Conservation (phyloP, 2,113 vertebrate species). For the Mobula hypostoma region DNA sequence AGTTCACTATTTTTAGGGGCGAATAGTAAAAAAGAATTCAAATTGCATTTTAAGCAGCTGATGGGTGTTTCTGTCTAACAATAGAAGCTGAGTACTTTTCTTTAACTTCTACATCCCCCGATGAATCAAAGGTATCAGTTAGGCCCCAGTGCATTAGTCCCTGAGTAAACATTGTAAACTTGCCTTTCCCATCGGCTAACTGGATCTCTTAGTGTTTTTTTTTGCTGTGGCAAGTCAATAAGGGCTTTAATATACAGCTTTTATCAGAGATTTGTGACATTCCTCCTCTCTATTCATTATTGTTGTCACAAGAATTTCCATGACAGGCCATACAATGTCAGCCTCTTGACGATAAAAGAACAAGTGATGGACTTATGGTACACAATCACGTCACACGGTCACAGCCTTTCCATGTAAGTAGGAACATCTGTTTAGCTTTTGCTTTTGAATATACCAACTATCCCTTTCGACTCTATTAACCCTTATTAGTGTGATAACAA, state of each 20-base stretch:
- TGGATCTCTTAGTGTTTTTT: not conserved
- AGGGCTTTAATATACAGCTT: not conserved
- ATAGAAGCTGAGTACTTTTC: not conserved
- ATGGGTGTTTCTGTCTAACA: not conserved
- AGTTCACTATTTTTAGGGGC: not conserved
- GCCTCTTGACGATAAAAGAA: not conserved
- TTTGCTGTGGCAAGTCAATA: not conserved
- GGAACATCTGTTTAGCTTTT: conserved; percentile 40
- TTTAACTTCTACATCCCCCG: not conserved
- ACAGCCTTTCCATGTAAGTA: conserved; percentile 20
- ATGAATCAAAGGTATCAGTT: not conserved
- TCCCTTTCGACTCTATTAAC: conserved; percentile 49
- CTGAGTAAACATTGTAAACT: not conserved
- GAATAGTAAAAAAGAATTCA: not conserved
- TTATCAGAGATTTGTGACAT: not conserved
- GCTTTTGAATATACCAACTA: conserved; percentile 44
- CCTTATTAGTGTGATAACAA: conserved; percentile 44
- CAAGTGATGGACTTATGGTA: not conserved
- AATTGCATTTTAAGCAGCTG: not conserved
- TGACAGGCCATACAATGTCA: not conserved
- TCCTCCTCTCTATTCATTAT: not conserved
- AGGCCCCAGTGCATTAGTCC: not conserved
- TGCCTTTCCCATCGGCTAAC: not conserved
- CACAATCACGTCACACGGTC: not conserved
- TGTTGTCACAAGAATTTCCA: not conserved